Conservation (phyloP, 2,113 vertebrate genomes). For the Bothrops jararaca region DNA sequence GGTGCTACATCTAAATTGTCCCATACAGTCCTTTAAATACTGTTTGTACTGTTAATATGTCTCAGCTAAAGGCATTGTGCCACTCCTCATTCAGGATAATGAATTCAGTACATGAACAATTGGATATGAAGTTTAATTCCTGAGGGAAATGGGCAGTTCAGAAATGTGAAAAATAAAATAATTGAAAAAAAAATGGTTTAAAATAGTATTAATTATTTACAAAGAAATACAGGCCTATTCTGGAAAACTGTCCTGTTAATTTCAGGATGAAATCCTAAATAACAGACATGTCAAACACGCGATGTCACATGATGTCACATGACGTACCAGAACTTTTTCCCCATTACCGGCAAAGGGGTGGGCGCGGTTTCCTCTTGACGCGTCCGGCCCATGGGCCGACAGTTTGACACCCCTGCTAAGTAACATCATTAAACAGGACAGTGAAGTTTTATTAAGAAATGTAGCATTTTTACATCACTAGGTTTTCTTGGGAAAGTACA, state of each 20-base stretch:
- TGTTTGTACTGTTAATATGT: background rate
- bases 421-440: background rate
- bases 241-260: background rate
- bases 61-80: background rate
- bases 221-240: background rate
- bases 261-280: background rate
- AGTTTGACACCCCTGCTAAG: too few species aligned
- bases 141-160: background rate
- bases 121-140: background rate
- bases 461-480: background rate
- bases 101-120: background rate
- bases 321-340: too few species aligned
- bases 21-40: background rate
- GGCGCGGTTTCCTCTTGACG: too few species aligned
- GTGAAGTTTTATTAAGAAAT: background rate
- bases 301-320: too few species aligned
- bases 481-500: background rate
- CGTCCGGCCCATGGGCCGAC: too few species aligned
- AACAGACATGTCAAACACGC: background rate
- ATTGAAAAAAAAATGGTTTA: background rate
- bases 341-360: too few species aligned
- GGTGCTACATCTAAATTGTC: background rate
- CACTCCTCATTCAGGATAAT: background rate
- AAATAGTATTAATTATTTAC: background rate
- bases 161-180: background rate